Conservation (phyloP, 2,113 vertebrate species). For the Lepidothrix coronata region DNA sequence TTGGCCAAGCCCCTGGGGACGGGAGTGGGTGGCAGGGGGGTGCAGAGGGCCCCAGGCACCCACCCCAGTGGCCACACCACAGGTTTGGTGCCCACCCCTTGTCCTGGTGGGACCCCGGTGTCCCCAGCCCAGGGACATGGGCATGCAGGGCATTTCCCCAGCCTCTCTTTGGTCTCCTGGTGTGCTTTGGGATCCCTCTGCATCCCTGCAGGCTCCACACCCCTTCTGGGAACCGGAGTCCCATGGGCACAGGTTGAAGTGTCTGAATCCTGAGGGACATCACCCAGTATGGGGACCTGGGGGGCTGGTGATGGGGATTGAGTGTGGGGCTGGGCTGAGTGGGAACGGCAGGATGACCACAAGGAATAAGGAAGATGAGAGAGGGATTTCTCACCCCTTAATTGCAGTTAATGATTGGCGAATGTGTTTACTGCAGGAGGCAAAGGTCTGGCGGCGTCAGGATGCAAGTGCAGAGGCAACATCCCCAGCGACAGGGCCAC, state of each 20-base stretch:
- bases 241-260: neutral
- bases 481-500: neutral
- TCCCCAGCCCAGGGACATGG: neutral
- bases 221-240: neutral
- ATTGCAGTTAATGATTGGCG: slow-evolving; percentile 63
- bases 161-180: neutral
- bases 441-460: slow-evolving; percentile 38
- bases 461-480: neutral
- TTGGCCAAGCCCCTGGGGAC: neutral
- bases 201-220: neutral
- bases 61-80: neutral
- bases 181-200: neutral
- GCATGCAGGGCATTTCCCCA: neutral
- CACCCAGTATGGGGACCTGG: accelerated
- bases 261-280: accelerated
- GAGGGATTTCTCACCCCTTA: neutral
- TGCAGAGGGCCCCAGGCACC: neutral
- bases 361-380: neutral
- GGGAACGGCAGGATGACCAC: neutral
- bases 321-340: neutral
- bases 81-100: neutral
- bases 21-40: neutral
- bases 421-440: neutral
- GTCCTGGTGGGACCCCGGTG: neutral
- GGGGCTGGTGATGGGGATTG: accelerated